Conservation (phyloP, 1,140 invertebrate species). For the Potamilus streckersoni region DNA sequence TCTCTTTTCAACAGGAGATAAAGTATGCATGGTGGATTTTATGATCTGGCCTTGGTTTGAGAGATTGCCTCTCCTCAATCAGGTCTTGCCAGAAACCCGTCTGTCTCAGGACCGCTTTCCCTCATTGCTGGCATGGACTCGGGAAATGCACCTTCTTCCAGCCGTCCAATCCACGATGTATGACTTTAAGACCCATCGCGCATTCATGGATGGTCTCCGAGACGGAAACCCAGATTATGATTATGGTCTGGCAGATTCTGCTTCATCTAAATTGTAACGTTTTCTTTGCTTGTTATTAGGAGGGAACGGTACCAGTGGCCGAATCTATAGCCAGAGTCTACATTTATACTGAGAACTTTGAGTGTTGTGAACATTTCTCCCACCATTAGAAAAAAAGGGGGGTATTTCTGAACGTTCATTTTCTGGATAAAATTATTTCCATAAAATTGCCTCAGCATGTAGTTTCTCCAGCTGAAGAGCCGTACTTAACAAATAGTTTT, state of each 20-base stretch:
- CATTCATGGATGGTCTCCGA: conserved; percentile 18
- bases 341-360: too few species aligned
- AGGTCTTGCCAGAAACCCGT: conserved; percentile 19
- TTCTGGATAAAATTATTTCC: too few species aligned
- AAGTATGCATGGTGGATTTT: conserved; percentile 34
- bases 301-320: too few species aligned
- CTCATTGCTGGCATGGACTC: conserved; percentile 12
- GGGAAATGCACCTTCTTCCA: conserved; percentile 21
- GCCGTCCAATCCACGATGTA: conserved; percentile 26
- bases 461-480: too few species aligned
- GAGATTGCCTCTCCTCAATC: conserved; percentile 18
- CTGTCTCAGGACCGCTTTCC: conserved; percentile 14
- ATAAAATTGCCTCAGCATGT: too few species aligned
- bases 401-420: too few species aligned
- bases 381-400: too few species aligned
- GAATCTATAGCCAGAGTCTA: too few species aligned
- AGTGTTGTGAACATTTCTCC: too few species aligned
- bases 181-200: conserved; percentile 14
- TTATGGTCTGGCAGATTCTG: conserved; percentile 13
- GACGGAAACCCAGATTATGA: conserved; percentile 30
- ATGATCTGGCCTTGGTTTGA: conserved; percentile 36
- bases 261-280: too few species aligned
- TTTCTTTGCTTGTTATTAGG: too few species aligned
- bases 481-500: too few species aligned
- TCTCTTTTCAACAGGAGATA: conserved; percentile 1